Conservation (phyloP, 2,113 vertebrate genomes). For the Axis porcinus region DNA sequence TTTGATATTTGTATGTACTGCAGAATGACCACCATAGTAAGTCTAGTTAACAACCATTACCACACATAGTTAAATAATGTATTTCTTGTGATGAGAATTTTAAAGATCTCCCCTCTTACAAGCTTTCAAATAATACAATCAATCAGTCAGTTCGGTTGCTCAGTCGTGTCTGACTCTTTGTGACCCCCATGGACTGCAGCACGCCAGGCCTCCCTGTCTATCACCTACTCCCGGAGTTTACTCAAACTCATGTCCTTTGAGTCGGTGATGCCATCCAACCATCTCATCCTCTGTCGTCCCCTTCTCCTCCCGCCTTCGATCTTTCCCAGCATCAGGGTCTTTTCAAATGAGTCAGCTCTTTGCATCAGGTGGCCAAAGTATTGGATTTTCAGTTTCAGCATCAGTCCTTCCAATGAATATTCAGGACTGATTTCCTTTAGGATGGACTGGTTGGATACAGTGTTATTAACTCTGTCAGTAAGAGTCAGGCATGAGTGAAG, state of each 20-base stretch:
- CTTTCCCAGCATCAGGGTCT: neutral
- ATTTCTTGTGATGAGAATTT: neutral
- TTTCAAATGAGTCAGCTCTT: neutral
- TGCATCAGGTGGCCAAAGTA: neutral
- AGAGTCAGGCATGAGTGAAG: neutral
- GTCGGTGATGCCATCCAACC: neutral
- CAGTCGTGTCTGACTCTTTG: neutral
- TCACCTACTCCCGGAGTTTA: neutral
- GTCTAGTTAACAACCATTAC: neutral
- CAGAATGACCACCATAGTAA: neutral
- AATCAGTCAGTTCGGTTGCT: neutral
- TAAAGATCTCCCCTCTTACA: neutral
- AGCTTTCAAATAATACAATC: neutral
- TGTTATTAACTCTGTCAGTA: neutral
- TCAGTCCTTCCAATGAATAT: neutral
- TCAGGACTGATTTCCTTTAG: neutral
- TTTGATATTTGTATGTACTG: neutral
- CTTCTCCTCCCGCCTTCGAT: fast-evolving
- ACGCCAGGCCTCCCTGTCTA: neutral
- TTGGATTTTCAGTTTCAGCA: neutral
- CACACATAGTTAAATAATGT: neutral
- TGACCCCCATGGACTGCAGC: neutral
- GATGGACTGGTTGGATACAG: neutral
- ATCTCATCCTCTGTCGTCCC: neutral
- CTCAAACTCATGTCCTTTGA: neutral